These are phyloP conservation scores for Nemopilema nomurai DNA, from an alignment of 30 jellyfish, hydroid and myxozoan genomes.

Conservation along the genomic window DNA sequence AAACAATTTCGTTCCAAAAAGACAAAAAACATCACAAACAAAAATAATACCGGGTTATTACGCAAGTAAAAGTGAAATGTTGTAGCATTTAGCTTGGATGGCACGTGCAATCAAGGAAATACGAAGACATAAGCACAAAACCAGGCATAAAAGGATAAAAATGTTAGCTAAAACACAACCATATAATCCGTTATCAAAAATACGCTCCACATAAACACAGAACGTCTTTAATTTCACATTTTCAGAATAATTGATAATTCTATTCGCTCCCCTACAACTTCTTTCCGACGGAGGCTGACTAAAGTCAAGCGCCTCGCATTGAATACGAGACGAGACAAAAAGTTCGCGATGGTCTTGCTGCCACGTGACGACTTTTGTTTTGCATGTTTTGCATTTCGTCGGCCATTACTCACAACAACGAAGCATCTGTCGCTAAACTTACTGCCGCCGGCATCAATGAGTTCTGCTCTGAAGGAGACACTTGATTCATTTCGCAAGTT, in stretches of 20 bases:
- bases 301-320: not conserved
- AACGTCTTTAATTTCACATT: not conserved
- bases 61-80: not conserved
- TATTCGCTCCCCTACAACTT: not conserved
- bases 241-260: not conserved
- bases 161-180: slow-evolving; percentile 22
- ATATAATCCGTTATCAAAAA: not conserved
- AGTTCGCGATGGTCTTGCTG: not conserved
- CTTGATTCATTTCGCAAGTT: not conserved
- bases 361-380: not conserved
- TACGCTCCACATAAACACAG: not conserved
- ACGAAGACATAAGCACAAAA: not conserved
- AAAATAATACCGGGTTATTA: not conserved
- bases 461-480: not conserved
- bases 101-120: not conserved
- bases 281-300: not conserved
- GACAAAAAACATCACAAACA: not conserved
- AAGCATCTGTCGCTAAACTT: not conserved
- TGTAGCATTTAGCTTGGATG: not conserved
- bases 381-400: not conserved
- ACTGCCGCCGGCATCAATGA: not conserved
- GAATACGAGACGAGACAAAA: slow-evolving; percentile 7
- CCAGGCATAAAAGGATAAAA: not conserved
- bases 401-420: not conserved
- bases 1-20: not conserved